Evolutionary conservation across 1,140 invertebrate genomes (phyloP), one percentile per base, ranked within the genome.

Genomic region (Leptinotarsa defecta): DNA sequence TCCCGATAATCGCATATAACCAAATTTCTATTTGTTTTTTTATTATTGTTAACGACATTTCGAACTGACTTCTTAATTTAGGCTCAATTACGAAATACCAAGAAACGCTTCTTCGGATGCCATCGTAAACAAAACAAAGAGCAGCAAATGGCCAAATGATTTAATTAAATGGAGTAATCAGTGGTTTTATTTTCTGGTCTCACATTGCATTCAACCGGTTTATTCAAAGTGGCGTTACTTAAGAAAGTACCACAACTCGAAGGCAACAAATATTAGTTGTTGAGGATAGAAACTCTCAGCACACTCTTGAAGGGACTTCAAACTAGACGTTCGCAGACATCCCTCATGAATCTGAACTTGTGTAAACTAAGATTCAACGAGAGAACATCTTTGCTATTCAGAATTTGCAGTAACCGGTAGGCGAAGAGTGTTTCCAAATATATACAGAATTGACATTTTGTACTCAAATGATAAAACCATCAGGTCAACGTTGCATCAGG

Each of bases 101-200:
- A 70, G 68, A 70, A 70, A 19, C 68, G 68, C 34, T 70, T 49
- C 68, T 48, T 70, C 68, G 68, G 43, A 70, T 70, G 34, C 68
- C 68, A 20, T 20, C 68, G 22, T 20, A 15, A 13, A 70, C n/a
- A 70, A 48, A 70, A 70, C 68, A 70, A 70, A 68, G 24, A 68
- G 24, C 68, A 70, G 3, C 68, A 70, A 70, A 70, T 70, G 68
- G 48, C 34, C 68, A 52, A 70, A 62, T 63, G 74, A 72, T 76
- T 72, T 67, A 76, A 67, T 76, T 65, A 72, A 76, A 76, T 68
- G 63, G 74, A 72, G 61, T 72, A 72, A 76, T 76, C 74, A 73
- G 63, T 71, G 74, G 57, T 19, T 70, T 70, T 20, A 49, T 48
- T 49, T 49, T 70, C 48, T 22, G 34, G n/a, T 22, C 43, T 34